Evolutionary conservation across 2,113 vertebrate species (phyloP), one percentile per base, ranked within the genome.

Genomic region (Crotalus viridis): DNA sequence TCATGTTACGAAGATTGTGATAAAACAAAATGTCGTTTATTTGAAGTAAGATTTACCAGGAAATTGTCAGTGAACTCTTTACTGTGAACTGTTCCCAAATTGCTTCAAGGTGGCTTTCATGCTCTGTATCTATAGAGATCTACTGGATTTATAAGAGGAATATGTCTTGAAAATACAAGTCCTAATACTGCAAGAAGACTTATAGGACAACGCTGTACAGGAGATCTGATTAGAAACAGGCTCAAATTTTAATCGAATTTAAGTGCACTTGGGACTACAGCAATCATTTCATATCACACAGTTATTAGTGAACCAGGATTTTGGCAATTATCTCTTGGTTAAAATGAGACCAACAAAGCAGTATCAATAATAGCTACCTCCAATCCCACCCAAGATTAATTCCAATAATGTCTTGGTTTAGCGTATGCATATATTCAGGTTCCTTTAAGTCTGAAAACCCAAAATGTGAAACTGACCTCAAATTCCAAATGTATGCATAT

Each of bases 141-240:
- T 81, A 55, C 19, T 85, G 39, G 24, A 26, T 55, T 39, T 86
- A 59, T 89, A 96, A 86, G n/a, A 46, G 55, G 24, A 74, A 89
- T 89, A 56, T 56, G 93, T 87, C 92, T 89, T 85, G 90, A 95
- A 96, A 93, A 85, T 89, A 93, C 95, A 93, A 51, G 89, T 87
- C 21, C 39, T 85, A 90, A 0, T 46, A 59, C 0, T 2, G 92
- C 86, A 64, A 59, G 89, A 48, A 87, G 90, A 43, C 10, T 81
- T 81, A 90, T 21, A 90, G 39, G 33, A 28, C 10, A 81, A 43
- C 43, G 28, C n/a, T 55, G 28, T 55, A 54, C n/a, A 55, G 21
- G 4, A 24, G 12, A 4, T 89, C 89, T 69, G 4, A 3, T 51
- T n/a, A 52, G 43, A 64, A 51, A 26, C n/a, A 90, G 17, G 24